Evolutionary conservation across 2,797 vertebrate species (phyloP), one percentile per base, ranked within the genome.

Genomic region (Tenualosa ilisha): DNA sequence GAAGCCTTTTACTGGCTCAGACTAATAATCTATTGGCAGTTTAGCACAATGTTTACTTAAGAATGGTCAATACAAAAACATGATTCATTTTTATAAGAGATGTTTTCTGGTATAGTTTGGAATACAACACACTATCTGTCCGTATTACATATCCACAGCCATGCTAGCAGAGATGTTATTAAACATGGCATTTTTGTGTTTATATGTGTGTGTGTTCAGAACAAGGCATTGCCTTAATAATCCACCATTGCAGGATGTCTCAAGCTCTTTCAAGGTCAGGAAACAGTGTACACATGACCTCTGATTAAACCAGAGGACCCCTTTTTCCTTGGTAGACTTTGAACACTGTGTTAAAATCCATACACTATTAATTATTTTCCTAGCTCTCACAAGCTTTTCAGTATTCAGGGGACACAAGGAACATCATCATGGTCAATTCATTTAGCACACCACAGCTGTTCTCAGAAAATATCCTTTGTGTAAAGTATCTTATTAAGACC

Each of bases 1-100:
- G 43, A 46, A 46, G 59, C n/a, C 83, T 86, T 56, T 53, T 46
- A 63, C 40, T 22, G 59, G 63, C 61, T 82, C 26, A 82, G 46
- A 53, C 43, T 53, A 51, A 83, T 53, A 79, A 46, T 79, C 17
- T 46, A 79, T 46, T 79, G 72, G 40, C 72, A 79, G 72, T 79
- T 79, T 79, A 46, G 72, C 72, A 43, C 20, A 43, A 40, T 79
- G 20, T 46, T 79, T 46, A 4, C 17, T 22, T 4, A 79, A 79
- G 72, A 79, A 79, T 46, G 37, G 72, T 40, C 46, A 79, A 79
- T 79, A 20, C 72, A 46, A 79, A 79, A 75, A 79, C 46, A 20
- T 46, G 37, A 79, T 72, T 3, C 40, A 79, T 79, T 79, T 17
- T 79, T 46, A 22, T 46, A 17, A 79, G 40, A 79, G 17, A 79